Evolutionary conservation across 2,888 invertebrate genomes (phyloP).

Genomic region (Spatulosminthurus flaviceps): DNA sequence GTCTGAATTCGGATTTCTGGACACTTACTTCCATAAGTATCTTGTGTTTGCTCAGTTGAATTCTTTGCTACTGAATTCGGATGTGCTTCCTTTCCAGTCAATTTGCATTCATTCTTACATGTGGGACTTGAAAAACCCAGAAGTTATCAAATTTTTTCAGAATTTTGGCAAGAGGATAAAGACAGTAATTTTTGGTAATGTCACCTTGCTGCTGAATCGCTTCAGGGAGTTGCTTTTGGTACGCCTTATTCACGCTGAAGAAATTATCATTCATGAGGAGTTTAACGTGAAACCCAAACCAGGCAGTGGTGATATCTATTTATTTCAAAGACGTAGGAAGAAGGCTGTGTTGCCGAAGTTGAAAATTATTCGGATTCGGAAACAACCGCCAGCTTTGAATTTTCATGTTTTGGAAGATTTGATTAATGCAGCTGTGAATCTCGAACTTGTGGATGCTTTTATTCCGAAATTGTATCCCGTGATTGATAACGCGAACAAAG

Average conservation of each 20-base stretch:
- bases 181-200: not conserved
- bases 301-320: not conserved
- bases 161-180: not conserved
- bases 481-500: not conserved
- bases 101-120: not conserved
- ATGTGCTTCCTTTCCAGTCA: not conserved
- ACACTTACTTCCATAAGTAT: not conserved
- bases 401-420: not conserved
- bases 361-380: not conserved
- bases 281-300: not conserved
- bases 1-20: not conserved
- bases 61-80: not conserved
- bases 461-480: not conserved
- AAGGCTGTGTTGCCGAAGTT: not conserved
- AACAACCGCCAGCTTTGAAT: not conserved
- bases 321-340: not conserved
- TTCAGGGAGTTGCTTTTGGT: not conserved
- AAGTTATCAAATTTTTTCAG: not conserved
- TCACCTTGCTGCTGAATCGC: not conserved
- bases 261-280: not conserved
- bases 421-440: not conserved
- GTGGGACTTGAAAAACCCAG: conserved; percentile 10
- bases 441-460: not conserved
- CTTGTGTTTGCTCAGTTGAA: not conserved
- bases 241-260: not conserved